Base-by-base conservation (phyloP, 1,140 invertebrate species). In the Euura lappo region DNA sequence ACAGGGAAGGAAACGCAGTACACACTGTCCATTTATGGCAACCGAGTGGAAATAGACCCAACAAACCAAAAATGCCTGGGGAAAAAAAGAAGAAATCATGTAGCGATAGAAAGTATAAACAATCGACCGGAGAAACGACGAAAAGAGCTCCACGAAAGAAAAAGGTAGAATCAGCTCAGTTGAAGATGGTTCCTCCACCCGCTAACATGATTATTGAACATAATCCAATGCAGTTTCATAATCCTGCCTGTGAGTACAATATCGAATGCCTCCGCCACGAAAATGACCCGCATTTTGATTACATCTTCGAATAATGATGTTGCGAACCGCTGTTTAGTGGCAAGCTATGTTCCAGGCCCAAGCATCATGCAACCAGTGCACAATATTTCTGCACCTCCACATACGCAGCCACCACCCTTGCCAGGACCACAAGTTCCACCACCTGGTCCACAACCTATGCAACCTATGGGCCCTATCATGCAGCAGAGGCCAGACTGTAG, bases 11-110 rank as follows among this genome's bases (percentile, higher is more conserved):
- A 8, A 88, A 87, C 75, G 83, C 84, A 7, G 84, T 86, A 2
- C 86, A 88, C 60, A 87, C 85, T 2, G 85, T 88, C 43, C 86
- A 88, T 60, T 74, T 88, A 2, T 88, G 86, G 86, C 86, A 88
- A 65, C 85, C 86, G 0, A 88, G 86, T 75, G 86, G 86, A 1
- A 88, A 88, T 72, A 81, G 86, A 4, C 81, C 85, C 1, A 87
- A 84, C 67, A 88, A 86, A 73, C 71, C 82, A 4, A 88, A 86
- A 75, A 46, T 78, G 11, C 64, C 13, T 7, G 77, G 74, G 7
- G 81, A 82, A 11, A 84, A 83, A 67, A 86, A 72, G 64, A 87
- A 79, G 42, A 86, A 80, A 65, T 73, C 71, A 60, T 65, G 8
- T 4, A 5, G n/a, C 4, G 74, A 70, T 66, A 84, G 79, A 75